These are phyloP conservation scores for Dicrostonyx torquatus DNA, from an alignment of 2,797 vertebrate genomes.

Conservation along the genomic window DNA sequence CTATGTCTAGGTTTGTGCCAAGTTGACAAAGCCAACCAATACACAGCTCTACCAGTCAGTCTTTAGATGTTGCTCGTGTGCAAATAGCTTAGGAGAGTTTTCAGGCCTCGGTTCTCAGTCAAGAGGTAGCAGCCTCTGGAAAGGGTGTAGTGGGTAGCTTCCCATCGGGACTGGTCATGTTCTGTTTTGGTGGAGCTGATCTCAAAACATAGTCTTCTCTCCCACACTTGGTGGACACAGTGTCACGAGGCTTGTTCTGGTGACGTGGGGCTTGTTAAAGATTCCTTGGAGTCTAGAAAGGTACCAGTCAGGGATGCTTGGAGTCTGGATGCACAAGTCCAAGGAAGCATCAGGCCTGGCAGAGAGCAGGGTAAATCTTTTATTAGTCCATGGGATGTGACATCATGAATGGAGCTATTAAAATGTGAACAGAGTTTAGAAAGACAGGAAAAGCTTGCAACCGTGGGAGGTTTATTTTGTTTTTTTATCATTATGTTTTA, in stretches of 20 bases:
- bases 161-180: not conserved
- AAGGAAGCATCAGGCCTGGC: not conserved
- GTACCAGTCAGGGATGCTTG: not conserved
- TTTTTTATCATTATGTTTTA: not conserved
- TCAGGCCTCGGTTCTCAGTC: not conserved
- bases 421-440: too few species aligned
- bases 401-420: not conserved
- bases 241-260: not conserved
- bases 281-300: not conserved
- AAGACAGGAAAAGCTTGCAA: not conserved
- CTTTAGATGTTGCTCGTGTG: rapidly evolving
- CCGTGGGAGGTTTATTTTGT: not conserved
- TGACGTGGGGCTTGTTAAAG: not conserved
- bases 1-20: not conserved
- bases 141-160: not conserved
- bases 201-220: not conserved
- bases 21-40: not conserved
- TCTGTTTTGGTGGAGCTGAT: not conserved
- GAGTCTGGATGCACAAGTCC: not conserved
- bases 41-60: rapidly evolving
- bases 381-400: rapidly evolving
- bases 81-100: rapidly evolving
- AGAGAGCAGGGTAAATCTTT: not conserved
- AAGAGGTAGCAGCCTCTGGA: not conserved
- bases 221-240: not conserved